These are phyloP conservation scores for Arnoldichthys spilopterus DNA, from an alignment of 2,797 vertebrate genomes.

Conservation along the genomic window DNA sequence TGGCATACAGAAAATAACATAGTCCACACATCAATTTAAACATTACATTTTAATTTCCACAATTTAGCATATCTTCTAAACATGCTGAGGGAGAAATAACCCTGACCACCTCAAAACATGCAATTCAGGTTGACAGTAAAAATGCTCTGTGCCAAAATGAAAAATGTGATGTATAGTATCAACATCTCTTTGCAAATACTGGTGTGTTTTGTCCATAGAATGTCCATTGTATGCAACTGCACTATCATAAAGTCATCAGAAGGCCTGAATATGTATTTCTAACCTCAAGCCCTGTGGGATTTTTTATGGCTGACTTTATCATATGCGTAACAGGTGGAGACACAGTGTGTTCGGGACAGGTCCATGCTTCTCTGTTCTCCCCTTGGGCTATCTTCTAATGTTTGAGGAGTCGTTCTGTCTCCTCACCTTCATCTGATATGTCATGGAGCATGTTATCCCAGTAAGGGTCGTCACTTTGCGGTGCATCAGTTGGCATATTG, in stretches of 20 bases:
- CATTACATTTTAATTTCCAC: constrained; percentile 24
- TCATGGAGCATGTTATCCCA: constrained; percentile 53
- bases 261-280: constrained; percentile 8
- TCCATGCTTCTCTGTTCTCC: constrained; percentile 13
- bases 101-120: constrained; percentile 14
- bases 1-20: neutral
- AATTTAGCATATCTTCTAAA: constrained; percentile 24
- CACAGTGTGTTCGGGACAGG: constrained; percentile 31
- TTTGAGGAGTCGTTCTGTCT: constrained; percentile 44
- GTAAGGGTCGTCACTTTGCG: constrained; percentile 46
- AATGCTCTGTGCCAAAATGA: neutral
- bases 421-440: constrained; percentile 42
- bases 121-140: neutral
- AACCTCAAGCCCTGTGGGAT: constrained; percentile 8
- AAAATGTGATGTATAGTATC: neutral
- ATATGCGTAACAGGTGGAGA: constrained; percentile 18
- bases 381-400: constrained; percentile 38
- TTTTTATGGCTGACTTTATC: constrained; percentile 15
- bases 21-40: constrained; percentile 6
- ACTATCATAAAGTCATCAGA: constrained; percentile 24
- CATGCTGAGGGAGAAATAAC: constrained; percentile 2
- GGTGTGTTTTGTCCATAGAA: neutral
- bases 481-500: constrained; percentile 24
- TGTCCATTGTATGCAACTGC: constrained; percentile 28
- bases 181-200: neutral